Evolutionary conservation across 1,140 invertebrate genomes (phyloP).

Genomic region (Scaptomyza pallida): DNA sequence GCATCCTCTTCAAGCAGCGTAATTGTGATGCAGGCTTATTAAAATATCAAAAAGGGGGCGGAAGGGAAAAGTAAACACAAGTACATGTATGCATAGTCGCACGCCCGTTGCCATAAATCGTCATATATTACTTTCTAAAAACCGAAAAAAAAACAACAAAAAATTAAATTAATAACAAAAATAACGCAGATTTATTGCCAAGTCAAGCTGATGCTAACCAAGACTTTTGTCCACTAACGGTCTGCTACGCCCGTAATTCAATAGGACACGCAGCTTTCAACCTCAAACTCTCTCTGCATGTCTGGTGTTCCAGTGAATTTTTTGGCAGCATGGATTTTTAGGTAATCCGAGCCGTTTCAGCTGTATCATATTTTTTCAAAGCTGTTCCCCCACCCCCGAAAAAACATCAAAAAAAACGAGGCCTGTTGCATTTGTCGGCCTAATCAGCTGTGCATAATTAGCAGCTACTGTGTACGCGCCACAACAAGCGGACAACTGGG

Average conservation of each 20-base stretch:
- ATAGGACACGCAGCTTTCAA: conserved; percentile 60
- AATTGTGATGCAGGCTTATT: conserved; percentile 70
- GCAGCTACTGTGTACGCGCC: conserved; percentile 76
- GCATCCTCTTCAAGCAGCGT: conserved; percentile 20
- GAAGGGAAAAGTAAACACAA: neutral
- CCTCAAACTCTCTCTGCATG: conserved; percentile 60
- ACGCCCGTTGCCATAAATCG: conserved; percentile 36
- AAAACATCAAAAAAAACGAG: conserved; percentile 9
- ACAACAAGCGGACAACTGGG: neutral
- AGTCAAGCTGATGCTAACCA: conserved; percentile 33
- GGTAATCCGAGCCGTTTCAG: conserved; percentile 50
- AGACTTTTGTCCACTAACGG: conserved; percentile 59
- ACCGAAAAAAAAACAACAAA: no score
- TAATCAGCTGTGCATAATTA: conserved; percentile 78
- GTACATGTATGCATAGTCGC: neutral
- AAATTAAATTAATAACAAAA: neutral
- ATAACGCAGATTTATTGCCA: conserved; percentile 57
- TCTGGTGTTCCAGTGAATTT: conserved; percentile 72
- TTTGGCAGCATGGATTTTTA: conserved; percentile 43
- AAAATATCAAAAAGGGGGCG: conserved; percentile 60
- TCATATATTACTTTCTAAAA: conserved; percentile 70
- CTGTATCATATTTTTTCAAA: conserved; percentile 71
- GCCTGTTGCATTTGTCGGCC: conserved; percentile 77
- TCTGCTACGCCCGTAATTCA: conserved; percentile 58
- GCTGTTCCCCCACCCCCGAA: neutral